These are phyloP conservation scores for Ophonus ardosiacus DNA, from an alignment of 2,888 invertebrate genomes.

Conservation along the genomic window DNA sequence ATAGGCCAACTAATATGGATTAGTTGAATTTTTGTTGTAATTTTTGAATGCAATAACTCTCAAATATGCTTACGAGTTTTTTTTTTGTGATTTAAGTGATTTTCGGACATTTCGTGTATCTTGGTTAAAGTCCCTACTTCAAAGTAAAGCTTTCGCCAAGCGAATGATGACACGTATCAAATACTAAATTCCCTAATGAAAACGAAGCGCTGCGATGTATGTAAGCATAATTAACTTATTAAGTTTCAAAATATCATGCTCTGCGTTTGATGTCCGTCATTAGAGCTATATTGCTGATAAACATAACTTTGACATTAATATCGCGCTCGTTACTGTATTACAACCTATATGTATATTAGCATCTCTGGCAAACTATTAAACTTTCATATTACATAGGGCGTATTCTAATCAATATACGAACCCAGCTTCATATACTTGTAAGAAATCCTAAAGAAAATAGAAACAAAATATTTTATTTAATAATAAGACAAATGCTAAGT, in stretches of 20 bases:
- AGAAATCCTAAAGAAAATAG: too few species aligned
- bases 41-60: too few species aligned
- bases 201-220: conserved; percentile 33
- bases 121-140: background rate
- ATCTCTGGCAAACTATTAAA: background rate
- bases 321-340: conserved; percentile 9
- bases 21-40: too few species aligned
- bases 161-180: conserved; percentile 8
- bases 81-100: too few species aligned
- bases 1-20: too few species aligned
- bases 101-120: background rate
- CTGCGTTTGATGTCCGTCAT: conserved; percentile 45
- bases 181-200: conserved; percentile 38
- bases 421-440: too few species aligned
- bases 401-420: background rate
- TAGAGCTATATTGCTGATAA: conserved; percentile 28
- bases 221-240: conserved; percentile 52
- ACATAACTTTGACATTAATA: conserved; percentile 39
- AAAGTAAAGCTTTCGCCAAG: conserved; percentile 1
- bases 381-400: background rate
- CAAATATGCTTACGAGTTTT: too few species aligned
- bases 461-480: too few species aligned
- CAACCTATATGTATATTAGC: background rate
- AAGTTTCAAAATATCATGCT: conserved; percentile 49
- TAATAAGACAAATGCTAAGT: too few species aligned